phyloP scores from a whole-genome alignment of 2,888 invertebrate species.

The Dryobota labecula region DNA sequence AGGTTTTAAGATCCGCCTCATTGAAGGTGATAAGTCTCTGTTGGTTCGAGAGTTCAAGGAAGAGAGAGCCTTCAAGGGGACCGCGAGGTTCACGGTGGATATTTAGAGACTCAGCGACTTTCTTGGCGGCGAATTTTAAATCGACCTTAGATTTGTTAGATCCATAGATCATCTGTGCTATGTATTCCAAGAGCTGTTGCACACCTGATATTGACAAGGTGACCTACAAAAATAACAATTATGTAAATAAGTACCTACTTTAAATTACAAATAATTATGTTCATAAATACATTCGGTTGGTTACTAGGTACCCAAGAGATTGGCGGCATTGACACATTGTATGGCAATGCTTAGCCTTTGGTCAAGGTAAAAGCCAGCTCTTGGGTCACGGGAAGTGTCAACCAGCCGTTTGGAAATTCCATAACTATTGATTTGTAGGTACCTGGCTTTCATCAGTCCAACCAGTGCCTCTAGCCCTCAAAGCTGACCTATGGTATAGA shows the following conservation, averaged over 20 bases:
- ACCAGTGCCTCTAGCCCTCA: constrained; percentile 74
- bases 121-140: constrained; percentile 88
- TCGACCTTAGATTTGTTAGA: constrained; percentile 67
- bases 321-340: neutral
- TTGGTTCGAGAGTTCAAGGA: constrained; percentile 83
- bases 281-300: neutral
- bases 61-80: constrained; percentile 91
- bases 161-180: constrained; percentile 59
- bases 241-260: neutral
- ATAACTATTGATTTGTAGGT: constrained; percentile 41
- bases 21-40: constrained; percentile 88
- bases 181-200: constrained; percentile 75
- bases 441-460: constrained; percentile 79
- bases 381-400: neutral
- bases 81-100: constrained; percentile 88
- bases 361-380: neutral
- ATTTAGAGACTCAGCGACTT: constrained; percentile 90
- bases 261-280: neutral
- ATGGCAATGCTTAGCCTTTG: neutral
- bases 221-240: constrained; percentile 68
- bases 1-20: constrained; percentile 87
- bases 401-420: neutral
- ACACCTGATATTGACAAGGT: constrained; percentile 80
- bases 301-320: neutral
- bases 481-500: constrained; percentile 75